Conservation (phyloP, 2,888 invertebrate genomes). For the Heliconius hortense region DNA sequence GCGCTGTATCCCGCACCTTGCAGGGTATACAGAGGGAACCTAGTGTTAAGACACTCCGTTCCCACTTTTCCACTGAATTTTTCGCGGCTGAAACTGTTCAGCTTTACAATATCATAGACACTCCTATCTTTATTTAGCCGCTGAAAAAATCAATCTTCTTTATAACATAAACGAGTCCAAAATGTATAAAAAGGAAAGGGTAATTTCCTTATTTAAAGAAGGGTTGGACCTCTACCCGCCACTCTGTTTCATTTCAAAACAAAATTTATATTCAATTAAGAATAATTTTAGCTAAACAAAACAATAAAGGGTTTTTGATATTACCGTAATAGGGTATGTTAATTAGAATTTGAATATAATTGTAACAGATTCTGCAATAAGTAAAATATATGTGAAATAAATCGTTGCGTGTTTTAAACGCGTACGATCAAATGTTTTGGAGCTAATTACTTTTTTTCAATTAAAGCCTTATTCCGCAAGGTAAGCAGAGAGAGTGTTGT, state of each 20-base stretch:
- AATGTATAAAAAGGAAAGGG: constrained; percentile 5
- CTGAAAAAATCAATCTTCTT: background rate
- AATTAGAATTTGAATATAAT: constrained; percentile 34
- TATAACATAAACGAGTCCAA: background rate
- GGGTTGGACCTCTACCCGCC: background rate
- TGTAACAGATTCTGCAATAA: constrained; percentile 26
- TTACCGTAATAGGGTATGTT: constrained; percentile 34
- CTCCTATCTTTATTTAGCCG: background rate
- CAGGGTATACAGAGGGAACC: too few species aligned
- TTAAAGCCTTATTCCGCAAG: background rate
- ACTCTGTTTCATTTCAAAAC: constrained; percentile 14
- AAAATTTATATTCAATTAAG: constrained; percentile 33
- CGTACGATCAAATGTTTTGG: background rate
- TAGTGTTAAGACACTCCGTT: too few species aligned
- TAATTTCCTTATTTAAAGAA: constrained; percentile 15
- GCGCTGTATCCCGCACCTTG: too few species aligned
- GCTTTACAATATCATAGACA: background rate
- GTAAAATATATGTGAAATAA: background rate
- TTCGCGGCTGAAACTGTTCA: background rate
- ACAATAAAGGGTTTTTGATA: constrained; percentile 37
- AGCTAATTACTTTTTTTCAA: background rate
- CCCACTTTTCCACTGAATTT: too few species aligned
- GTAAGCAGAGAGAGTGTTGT: background rate
- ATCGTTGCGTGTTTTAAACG: background rate
- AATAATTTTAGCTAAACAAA: constrained; percentile 32